phyloP scores from a whole-genome alignment of 2,113 vertebrate species.

The Rhizomys pruinosus region DNA sequence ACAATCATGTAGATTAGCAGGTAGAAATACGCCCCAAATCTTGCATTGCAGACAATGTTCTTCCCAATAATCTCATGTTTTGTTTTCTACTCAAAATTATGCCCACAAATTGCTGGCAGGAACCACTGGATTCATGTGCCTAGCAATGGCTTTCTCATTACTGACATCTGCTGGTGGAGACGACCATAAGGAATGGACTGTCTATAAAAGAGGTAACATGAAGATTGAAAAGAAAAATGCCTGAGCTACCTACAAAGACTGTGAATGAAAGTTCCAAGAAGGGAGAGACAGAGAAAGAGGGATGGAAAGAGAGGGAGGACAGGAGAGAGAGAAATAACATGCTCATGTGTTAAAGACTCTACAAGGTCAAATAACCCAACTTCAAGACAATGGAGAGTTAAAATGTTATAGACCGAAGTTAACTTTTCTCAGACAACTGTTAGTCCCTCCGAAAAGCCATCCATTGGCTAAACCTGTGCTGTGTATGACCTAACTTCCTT shows the following conservation, averaged over 20 bases:
- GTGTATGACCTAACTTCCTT: background rate
- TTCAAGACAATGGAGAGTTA: background rate
- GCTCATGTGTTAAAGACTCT: background rate
- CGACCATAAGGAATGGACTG: background rate
- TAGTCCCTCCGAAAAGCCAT: background rate
- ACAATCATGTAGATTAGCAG: constrained; percentile 53
- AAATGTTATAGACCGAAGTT: no score
- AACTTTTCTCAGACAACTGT: background rate
- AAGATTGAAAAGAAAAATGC: background rate
- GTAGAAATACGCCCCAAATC: constrained; percentile 63
- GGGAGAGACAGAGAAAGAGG: background rate
- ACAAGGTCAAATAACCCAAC: background rate
- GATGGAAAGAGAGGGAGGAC: no score
- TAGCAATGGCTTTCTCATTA: constrained; percentile 4
- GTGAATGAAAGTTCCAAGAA: background rate
- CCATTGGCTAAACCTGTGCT: background rate
- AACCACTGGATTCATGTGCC: constrained; percentile 27
- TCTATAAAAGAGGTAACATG: background rate
- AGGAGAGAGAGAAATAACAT: background rate
- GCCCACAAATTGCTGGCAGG: constrained; percentile 30
- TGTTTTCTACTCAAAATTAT: constrained; percentile 43
- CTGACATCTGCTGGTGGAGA: background rate
- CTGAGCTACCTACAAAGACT: background rate
- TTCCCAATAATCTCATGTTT: constrained; percentile 63
- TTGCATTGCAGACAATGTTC: constrained; percentile 58